Conservation (phyloP, 2,797 vertebrate genomes). For the Forpus xanthops region DNA sequence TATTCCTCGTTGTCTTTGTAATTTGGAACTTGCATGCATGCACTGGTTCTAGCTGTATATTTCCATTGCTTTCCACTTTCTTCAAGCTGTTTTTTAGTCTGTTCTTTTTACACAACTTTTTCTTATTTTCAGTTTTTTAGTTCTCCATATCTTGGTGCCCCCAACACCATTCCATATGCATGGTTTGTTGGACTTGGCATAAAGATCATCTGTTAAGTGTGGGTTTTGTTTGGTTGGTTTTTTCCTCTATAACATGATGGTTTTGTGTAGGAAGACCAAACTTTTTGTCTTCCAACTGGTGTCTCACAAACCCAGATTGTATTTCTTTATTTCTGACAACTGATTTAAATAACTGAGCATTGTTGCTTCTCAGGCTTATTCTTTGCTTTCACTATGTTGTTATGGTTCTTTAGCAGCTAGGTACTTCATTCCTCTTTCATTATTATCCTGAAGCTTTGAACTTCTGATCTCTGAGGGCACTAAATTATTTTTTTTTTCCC, state of each 20-base stretch:
- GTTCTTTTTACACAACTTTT: neutral
- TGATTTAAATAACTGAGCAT: neutral
- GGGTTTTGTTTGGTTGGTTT: neutral
- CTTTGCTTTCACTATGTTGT: neutral
- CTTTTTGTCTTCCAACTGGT: neutral
- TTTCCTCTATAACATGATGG: neutral
- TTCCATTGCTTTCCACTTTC: neutral
- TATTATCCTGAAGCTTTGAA: neutral
- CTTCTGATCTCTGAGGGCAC: neutral
- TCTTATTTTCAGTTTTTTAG: neutral
- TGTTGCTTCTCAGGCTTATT: neutral
- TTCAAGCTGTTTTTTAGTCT: neutral
- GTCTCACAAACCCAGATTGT: neutral
- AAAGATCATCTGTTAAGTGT: neutral
- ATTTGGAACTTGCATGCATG: neutral
- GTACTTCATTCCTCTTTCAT: neutral
- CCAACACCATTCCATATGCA: neutral
- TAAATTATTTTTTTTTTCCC: neutral
- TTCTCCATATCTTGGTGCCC: neutral
- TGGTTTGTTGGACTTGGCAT: neutral
- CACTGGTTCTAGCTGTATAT: neutral
- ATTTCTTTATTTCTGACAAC: neutral
- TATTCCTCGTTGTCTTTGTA: neutral
- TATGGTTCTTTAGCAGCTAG: neutral
- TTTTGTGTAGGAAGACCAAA: neutral